Conservation (phyloP, 2,797 vertebrate species). For the Mycteria americana region DNA sequence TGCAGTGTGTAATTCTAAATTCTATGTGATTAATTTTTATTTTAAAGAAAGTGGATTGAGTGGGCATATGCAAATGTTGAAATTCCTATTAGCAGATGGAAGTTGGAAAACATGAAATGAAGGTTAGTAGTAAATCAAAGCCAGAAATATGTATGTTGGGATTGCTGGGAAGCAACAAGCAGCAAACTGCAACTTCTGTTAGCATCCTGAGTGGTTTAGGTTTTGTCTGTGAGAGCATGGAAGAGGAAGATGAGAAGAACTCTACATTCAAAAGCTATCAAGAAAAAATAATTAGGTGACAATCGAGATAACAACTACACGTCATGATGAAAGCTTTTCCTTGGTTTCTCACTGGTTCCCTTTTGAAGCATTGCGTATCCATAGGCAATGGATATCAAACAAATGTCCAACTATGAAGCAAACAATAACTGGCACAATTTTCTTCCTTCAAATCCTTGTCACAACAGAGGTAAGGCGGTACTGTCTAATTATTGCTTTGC, state of each 20-base stretch:
- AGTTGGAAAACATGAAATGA: not conserved
- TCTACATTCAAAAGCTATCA: not conserved
- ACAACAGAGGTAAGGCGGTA: not conserved
- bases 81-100: not conserved
- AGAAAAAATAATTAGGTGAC: not conserved
- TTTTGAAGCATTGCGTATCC: not conserved
- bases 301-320: not conserved
- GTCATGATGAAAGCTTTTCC: not conserved
- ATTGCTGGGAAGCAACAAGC: not conserved
- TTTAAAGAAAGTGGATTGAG: not conserved
- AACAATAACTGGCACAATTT: not conserved
- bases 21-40: not conserved
- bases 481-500: not conserved
- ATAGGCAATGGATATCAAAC: not conserved
- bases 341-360: not conserved
- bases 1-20: not conserved
- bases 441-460: not conserved
- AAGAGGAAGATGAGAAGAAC: not conserved
- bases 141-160: not conserved
- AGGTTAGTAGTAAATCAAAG: not conserved
- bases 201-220: not conserved
- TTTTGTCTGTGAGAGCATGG: not conserved
- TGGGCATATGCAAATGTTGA: not conserved
- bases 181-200: not conserved
- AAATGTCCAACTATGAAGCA: not conserved